Conservation (phyloP, 2,888 invertebrate species). For the Cheiracanthium punctorium region DNA sequence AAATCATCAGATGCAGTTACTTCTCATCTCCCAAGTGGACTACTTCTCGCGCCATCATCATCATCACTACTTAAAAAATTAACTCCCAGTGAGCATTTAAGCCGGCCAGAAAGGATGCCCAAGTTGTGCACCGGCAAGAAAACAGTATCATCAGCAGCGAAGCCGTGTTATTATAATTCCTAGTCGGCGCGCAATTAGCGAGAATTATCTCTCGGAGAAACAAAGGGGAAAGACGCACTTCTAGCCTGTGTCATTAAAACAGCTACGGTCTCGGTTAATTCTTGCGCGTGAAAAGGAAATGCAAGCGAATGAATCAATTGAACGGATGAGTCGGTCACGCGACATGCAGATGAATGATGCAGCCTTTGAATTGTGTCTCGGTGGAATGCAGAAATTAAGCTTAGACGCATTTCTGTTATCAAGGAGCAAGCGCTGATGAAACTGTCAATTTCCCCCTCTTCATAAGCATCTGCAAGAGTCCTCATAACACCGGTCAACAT, state of each 20-base stretch:
- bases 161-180: constrained; percentile 3
- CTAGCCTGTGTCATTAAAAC: constrained; percentile 8
- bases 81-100: not conserved
- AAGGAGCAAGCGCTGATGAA: too few relatives aligned
- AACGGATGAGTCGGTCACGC: constrained; percentile 15
- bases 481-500: too few relatives aligned
- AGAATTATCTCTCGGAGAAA: not conserved
- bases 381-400: not conserved
- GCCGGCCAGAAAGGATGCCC: not conserved
- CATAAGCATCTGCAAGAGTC: too few relatives aligned
- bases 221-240: constrained; percentile 13
- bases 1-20: too few relatives aligned
- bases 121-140: not conserved
- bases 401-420: too few relatives aligned
- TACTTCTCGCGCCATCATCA: not conserved
- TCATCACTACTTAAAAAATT: not conserved
- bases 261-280: constrained; percentile 4
- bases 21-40: too few relatives aligned
- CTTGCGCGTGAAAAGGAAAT: constrained; percentile 9
- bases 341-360: constrained; percentile 5
- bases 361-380: not conserved
- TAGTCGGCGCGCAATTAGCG: not conserved
- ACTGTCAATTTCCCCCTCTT: too few relatives aligned
- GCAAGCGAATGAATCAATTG: constrained; percentile 15
- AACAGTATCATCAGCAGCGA: not conserved